Percentiles rank a stretch among this genome's conserved stretches.
phyloP scores from a whole-genome alignment of 2,113 vertebrate genomes.

The Columbina picui region DNA sequence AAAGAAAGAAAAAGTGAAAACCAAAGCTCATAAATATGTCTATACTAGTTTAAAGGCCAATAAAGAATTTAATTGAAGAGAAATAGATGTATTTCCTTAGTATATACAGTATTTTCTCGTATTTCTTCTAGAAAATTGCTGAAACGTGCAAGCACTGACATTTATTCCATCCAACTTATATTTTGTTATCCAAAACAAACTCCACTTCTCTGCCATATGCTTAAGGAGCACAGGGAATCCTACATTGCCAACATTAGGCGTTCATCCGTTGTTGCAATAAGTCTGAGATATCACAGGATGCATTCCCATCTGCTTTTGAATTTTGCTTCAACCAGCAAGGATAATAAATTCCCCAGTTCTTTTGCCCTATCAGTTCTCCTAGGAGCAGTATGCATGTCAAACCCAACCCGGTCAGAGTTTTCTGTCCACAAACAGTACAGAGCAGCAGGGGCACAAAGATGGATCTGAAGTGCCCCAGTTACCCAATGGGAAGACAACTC shows the following conservation, averaged over 20 bases:
- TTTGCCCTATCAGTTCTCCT: neutral
- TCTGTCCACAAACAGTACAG: neutral
- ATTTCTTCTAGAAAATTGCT: neutral
- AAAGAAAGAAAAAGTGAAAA: neutral
- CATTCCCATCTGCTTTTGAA: constrained; percentile 34
- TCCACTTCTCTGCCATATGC: constrained; percentile 38
- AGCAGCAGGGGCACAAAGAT: neutral
- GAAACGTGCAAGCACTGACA: neutral
- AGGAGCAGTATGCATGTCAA: accelerated
- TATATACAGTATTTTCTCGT: neutral
- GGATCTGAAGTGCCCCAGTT: accelerated
- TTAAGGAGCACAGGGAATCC: constrained; percentile 49
- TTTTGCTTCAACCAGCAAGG: neutral
- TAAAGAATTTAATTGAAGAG: neutral
- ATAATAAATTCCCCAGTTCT: neutral
- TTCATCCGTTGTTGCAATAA: neutral
- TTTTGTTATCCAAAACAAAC: constrained; percentile 28
- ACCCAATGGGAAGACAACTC: accelerated
- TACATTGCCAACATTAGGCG: neutral
- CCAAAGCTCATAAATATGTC: neutral
- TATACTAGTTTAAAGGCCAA: neutral
- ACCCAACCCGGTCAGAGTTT: neutral
- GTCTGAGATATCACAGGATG: constrained; percentile 13
- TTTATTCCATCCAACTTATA: neutral
- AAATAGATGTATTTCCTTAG: neutral